Evolutionary conservation across 2,797 vertebrate species (phyloP), one percentile per base, ranked within the genome.

Genomic region (Vespertilio murinus): DNA sequence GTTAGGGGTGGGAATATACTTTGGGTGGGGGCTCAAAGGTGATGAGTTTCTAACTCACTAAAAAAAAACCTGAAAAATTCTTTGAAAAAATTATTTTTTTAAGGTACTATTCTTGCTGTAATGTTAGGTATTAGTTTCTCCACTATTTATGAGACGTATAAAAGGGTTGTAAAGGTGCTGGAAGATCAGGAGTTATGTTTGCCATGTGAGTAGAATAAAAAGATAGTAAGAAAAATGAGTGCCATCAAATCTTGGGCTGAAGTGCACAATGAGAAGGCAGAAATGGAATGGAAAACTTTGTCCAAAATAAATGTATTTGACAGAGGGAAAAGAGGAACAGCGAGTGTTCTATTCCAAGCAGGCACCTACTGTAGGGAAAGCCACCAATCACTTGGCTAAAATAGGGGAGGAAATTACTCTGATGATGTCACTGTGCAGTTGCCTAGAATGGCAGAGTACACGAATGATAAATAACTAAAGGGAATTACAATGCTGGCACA

Each of bases 81-180:
- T 88, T 6, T 82, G 56, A 94, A 94, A 88, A 69, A 64, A 35
- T 89, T 42, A 52, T 42, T 54, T 85, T 86, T 16, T 56, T 64
- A 90, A 75, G 28, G 38, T 35, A 30, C 8, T 67, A 7, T 56
- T 67, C 33, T 80, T 42, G 4, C 22, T 54, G 17, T n/a, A 80
- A 22, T 73, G 28, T 77, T 77, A 77, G 47, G 22, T 23, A 73
- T 17, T 38, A n/a, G 30, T 54, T 74, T 18, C 35, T 82, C 33
- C 17, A 23, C 23, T 78, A 82, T 56, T 54, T 75, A 73, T 78
- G 49, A 81, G 33, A 69, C 30, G 3, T 16, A 91, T 77, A 49
- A 92, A 77, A 88, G 11, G 25, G 33, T 5, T 86, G 22, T 61
- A 88, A 91, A 78, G 2, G 2, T 78, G 22, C 23, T 49, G 23